A percentile compares a stretch with the other conserved stretches of the same genome.
phyloP scores from a whole-genome alignment of 1,140 invertebrate genomes.

The Cyclina sinensis region DNA sequence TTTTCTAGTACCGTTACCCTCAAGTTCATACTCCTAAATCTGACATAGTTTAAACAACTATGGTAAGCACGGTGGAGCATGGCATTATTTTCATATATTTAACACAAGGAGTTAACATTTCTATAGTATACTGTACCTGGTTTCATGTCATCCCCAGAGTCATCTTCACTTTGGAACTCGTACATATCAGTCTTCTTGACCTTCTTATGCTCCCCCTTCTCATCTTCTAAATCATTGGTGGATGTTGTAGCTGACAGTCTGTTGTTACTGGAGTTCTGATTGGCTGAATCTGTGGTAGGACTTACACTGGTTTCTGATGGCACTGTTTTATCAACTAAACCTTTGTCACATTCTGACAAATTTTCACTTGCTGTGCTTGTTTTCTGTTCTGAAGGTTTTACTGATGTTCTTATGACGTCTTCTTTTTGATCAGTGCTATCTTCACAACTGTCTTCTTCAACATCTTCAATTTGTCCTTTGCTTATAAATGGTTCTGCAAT shows the following conservation, averaged over 20 bases:
- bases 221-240: conserved; percentile 28
- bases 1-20: too few relatives aligned
- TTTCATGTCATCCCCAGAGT: conserved; percentile 65
- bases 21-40: too few relatives aligned
- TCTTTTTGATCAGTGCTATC: background rate
- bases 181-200: conserved; percentile 64
- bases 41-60: too few relatives aligned
- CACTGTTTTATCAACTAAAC: background rate
- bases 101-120: too few relatives aligned
- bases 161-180: conserved; percentile 67
- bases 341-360: background rate
- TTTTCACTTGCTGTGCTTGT: background rate
- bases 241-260: conserved; percentile 13
- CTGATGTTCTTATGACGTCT: too few relatives aligned
- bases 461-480: background rate
- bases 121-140: conserved; percentile 58
- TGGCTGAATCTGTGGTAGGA: background rate
- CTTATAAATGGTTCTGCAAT: background rate
- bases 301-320: background rate
- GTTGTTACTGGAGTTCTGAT: conserved; percentile 24
- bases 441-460: background rate
- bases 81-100: too few relatives aligned
- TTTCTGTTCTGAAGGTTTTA: background rate
- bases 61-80: too few relatives aligned
- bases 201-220: background rate